Percentiles rank a stretch among this genome's conserved stretches.
Conservation (phyloP, 1,140 invertebrate genomes). For the Bombus impatiens region DNA sequence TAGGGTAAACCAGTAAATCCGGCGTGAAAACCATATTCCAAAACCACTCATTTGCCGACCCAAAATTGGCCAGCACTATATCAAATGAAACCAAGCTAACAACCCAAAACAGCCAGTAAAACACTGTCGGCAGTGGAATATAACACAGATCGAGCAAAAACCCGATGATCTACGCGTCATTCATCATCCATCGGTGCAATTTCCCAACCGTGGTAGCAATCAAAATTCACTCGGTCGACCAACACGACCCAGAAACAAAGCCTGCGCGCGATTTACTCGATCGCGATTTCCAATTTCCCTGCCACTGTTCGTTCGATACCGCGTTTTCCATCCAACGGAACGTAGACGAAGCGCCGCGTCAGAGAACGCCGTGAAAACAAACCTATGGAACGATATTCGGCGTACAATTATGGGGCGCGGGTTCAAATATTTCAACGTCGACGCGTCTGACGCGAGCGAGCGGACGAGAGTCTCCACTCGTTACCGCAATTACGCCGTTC, state of each 20-base stretch:
- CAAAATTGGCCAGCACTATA: background rate
- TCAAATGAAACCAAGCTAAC: background rate
- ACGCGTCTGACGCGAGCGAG: background rate
- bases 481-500: slow-evolving; percentile 67
- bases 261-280: background rate
- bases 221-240: background rate
- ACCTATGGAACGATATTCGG: background rate
- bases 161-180: background rate
- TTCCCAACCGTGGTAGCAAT: background rate
- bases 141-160: background rate
- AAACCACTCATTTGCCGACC: background rate
- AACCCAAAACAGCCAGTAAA: background rate
- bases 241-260: background rate
- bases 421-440: slow-evolving; percentile 22
- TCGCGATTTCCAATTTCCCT: slow-evolving; percentile 2
- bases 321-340: background rate
- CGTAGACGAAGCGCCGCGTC: too few relatives aligned
- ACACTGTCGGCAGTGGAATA: background rate
- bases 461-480: slow-evolving; percentile 44
- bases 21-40: background rate
- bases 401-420: background rate
- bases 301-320: background rate
- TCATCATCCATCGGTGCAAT: background rate
- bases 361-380: background rate
- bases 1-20: background rate